A percentile compares a stretch with the other conserved stretches of the same genome.
phyloP scores from a whole-genome alignment of 1,140 invertebrate species.

The Brachionus calyciflorus region DNA sequence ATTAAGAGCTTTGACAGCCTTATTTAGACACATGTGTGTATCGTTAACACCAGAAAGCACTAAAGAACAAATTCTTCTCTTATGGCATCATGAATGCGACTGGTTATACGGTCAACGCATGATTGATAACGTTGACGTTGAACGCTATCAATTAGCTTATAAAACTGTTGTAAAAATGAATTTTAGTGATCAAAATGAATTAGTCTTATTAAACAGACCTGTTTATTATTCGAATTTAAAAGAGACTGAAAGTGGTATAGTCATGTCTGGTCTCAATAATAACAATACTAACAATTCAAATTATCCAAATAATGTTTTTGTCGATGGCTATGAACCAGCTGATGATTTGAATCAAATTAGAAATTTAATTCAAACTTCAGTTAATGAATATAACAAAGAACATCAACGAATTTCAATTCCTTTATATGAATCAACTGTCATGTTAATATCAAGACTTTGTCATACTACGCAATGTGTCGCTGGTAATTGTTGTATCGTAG shows the following conservation, averaged over 20 bases:
- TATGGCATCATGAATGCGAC: slow-evolving; percentile 61
- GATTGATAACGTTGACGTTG: slow-evolving; percentile 57
- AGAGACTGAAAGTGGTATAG: slow-evolving; percentile 58
- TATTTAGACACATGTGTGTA: slow-evolving; percentile 59
- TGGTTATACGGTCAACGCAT: slow-evolving; percentile 59
- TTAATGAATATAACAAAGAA: slow-evolving; percentile 46
- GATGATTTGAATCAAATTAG: slow-evolving; percentile 5
- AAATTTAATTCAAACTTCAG: neutral
- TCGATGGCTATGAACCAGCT: slow-evolving; percentile 16
- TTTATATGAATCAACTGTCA: slow-evolving; percentile 20
- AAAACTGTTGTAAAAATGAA: slow-evolving; percentile 57
- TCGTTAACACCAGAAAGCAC: slow-evolving; percentile 54
- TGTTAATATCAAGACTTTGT: slow-evolving; percentile 13
- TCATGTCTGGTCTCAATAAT: slow-evolving; percentile 56
- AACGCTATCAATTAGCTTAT: slow-evolving; percentile 56
- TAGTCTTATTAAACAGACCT: slow-evolving; percentile 33
- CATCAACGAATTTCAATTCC: slow-evolving; percentile 29
- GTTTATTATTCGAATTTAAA: slow-evolving; percentile 58
- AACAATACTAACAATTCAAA: slow-evolving; percentile 51
- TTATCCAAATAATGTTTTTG: slow-evolving; percentile 51
- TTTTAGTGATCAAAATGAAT: slow-evolving; percentile 55
- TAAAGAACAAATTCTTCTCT: slow-evolving; percentile 54
- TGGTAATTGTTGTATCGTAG: slow-evolving; percentile 44
- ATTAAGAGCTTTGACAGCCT: slow-evolving; percentile 53
- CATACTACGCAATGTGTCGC: slow-evolving; percentile 27